phyloP scores from a whole-genome alignment of 1,140 invertebrate species.

The Apis florea region DNA sequence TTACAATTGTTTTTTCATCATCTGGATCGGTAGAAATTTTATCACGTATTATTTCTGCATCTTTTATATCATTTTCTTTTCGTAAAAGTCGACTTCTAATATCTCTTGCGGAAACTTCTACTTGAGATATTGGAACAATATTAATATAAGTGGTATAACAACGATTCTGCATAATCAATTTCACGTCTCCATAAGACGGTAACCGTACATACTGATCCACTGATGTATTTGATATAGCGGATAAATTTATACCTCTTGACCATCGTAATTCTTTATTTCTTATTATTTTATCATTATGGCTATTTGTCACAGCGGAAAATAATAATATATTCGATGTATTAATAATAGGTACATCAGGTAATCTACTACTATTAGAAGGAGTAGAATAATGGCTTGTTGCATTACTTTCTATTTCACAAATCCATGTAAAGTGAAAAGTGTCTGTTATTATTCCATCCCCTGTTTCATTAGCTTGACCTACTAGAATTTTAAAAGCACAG shows the following conservation, averaged over 20 bases:
- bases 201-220: constrained; percentile 85
- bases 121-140: constrained; percentile 84
- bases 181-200: constrained; percentile 85
- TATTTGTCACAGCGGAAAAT: constrained; percentile 63
- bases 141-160: constrained; percentile 82
- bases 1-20: constrained; percentile 57
- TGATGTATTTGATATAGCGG: constrained; percentile 54
- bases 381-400: constrained; percentile 72
- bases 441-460: constrained; percentile 68
- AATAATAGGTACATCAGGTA: constrained; percentile 71
- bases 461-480: constrained; percentile 71
- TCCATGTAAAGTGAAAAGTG: constrained; percentile 74
- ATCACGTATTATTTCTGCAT: constrained; percentile 31
- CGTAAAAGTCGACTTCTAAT: constrained; percentile 83
- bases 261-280: constrained; percentile 66
- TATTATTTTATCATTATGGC: constrained; percentile 46
- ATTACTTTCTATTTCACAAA: constrained; percentile 72
- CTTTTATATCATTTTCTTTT: constrained; percentile 65
- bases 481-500: constrained; percentile 75
- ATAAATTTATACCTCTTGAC: constrained; percentile 73
- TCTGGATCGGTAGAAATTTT: constrained; percentile 20
- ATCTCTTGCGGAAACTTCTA: constrained; percentile 87
- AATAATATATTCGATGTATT: constrained; percentile 60
- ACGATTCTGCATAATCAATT: constrained; percentile 83
- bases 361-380: constrained; percentile 70